Base-by-base conservation (phyloP, 1,140 invertebrate species). In the Papilio glaucus region DNA sequence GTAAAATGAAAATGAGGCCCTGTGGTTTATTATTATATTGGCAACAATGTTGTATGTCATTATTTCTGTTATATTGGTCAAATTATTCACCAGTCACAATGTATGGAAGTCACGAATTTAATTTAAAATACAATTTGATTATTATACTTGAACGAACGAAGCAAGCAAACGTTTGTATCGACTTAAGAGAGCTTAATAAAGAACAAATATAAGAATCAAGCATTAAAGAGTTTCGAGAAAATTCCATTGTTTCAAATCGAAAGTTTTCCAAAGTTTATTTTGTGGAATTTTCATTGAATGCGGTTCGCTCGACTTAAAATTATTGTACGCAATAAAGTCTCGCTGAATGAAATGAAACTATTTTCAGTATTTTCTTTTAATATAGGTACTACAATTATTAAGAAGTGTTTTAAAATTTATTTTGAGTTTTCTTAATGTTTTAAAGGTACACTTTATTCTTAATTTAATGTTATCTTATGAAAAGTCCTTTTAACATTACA, bases 331-430 rank as follows among this genome's bases (percentile, higher is more conserved):
- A 57, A 57, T 57, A 57, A 57, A 57, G 49, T 57, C 49, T 24
- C 49, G 49, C 24, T 21, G 49, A 24, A 57, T 57, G 49, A 57
- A 57, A 57, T 10, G 49, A 57, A 57, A 57, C 49, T 57, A 57
- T 57, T 57, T 57, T 24, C 21, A 57, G 49, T 57, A 57, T 57
- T 57, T 57, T 57, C 49, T 57, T 57, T 24, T 57, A 57, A 57
- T 57, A 57, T 21, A 18, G 21, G 49, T 21, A 2, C 21, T 49
- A 21, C 7, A 9, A 49, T 49, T 49, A 49, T 49, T 21, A 8
- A 49, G 15, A 53, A 53, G 2, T 53, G 18, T 53, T 53, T 53
- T 53, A 53, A 49, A 21, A 49, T 49, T 49, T 21, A 6, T 2
- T 49, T 49, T 49, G 21, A 49, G 9, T 21, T 49, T 49, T 49